Evolutionary conservation across 2,113 vertebrate genomes (phyloP).

Genomic region (Galbula dea): DNA sequence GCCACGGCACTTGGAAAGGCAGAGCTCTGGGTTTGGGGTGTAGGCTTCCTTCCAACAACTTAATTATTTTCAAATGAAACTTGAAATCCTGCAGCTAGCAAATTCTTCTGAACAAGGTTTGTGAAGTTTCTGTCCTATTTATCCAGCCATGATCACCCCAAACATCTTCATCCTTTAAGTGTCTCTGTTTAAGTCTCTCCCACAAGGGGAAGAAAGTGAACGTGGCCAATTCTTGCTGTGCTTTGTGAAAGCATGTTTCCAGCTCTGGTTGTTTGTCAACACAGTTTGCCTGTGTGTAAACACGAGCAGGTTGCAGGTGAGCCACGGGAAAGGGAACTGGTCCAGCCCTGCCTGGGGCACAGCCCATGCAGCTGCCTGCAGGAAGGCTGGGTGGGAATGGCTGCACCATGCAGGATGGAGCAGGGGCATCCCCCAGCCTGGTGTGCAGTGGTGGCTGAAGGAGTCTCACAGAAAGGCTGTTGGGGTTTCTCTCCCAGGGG

Average conservation of each 20-base stretch:
- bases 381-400: no score
- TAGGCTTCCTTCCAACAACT: not conserved
- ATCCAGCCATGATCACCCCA: not conserved
- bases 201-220: not conserved
- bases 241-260: not conserved
- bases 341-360: not conserved
- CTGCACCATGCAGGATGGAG: not conserved
- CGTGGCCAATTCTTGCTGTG: not conserved
- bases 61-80: not conserved
- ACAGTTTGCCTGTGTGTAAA: not conserved
- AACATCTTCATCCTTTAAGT: not conserved
- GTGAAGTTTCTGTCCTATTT: not conserved
- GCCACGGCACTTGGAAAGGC: not conserved
- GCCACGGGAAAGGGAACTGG: no score
- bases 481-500: accelerated
- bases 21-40: not conserved
- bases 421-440: not conserved
- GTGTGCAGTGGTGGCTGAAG: not conserved
- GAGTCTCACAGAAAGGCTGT: not conserved
- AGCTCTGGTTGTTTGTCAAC: not conserved
- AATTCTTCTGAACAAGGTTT: not conserved
- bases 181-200: not conserved
- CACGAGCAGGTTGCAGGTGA: not conserved
- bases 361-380: not conserved
- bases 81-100: not conserved